Conservation (phyloP, 2,888 invertebrate species). For the Drosophila mercatorum region DNA sequence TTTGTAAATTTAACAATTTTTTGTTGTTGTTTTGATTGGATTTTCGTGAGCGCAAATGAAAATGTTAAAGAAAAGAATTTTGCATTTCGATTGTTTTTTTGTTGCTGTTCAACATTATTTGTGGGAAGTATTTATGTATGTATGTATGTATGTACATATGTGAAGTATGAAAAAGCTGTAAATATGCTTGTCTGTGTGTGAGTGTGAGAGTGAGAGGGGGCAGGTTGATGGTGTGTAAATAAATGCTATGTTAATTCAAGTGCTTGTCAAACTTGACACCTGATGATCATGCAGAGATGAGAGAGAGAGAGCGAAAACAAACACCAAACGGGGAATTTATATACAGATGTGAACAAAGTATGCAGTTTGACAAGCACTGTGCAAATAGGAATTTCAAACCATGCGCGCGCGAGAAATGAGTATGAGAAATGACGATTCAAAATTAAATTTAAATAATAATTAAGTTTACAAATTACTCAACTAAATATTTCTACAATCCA, state of each 20-base stretch:
- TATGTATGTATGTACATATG: neutral
- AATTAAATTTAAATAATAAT: neutral
- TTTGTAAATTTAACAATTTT: neutral
- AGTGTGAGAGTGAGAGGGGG: neutral
- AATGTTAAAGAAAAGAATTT: conserved; percentile 6
- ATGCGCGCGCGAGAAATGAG: neutral
- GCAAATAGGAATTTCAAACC: neutral
- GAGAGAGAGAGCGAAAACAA: neutral
- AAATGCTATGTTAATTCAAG: neutral
- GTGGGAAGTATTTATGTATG: neutral
- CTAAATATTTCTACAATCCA: neutral
- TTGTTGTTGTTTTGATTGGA: neutral
- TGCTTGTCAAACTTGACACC: neutral
- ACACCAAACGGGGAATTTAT: neutral
- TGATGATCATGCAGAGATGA: conserved; percentile 3
- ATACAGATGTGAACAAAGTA: neutral
- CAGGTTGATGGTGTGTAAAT: conserved; percentile 1
- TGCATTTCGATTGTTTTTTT: neutral
- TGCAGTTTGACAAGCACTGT: conserved; percentile 1
- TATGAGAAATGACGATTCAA: neutral
- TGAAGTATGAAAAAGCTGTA: neutral
- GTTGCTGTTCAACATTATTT: conserved; percentile 18
- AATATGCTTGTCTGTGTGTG: conserved; percentile 1
- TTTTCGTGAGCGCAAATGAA: conserved; percentile 16
- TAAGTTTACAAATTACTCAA: neutral